These are phyloP conservation scores for Pardosa pseudoannulata DNA, from an alignment of 2,888 invertebrate genomes.

Conservation along the genomic window DNA sequence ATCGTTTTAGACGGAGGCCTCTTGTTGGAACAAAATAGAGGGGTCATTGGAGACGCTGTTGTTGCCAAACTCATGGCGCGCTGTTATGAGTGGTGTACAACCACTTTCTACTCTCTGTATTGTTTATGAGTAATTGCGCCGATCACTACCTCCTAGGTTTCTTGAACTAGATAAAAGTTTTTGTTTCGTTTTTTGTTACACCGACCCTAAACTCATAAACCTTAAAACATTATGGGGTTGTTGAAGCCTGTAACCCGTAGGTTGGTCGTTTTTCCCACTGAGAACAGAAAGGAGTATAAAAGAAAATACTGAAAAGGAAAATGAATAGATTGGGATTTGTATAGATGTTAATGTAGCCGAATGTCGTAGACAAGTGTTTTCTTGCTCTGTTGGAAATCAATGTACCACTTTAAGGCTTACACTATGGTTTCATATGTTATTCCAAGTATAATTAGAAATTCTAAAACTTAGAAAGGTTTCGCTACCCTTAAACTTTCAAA, in stretches of 20 bases:
- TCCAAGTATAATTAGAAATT: too few relatives aligned
- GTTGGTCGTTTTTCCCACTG: not conserved
- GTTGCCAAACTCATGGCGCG: not conserved
- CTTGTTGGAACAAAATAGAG: not conserved
- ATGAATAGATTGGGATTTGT: too few relatives aligned
- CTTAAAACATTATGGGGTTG: not conserved
- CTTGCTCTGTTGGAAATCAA: too few relatives aligned
- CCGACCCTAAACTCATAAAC: not conserved
- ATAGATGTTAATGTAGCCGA: too few relatives aligned
- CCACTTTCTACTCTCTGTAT: not conserved
- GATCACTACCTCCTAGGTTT: not conserved
- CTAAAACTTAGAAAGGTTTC: too few relatives aligned
- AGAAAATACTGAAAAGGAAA: too few relatives aligned
- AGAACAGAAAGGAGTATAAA: too few relatives aligned
- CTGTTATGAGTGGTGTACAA: not conserved
- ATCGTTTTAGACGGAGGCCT: not conserved
- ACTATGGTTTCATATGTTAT: too few relatives aligned
- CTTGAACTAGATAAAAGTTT: not conserved
- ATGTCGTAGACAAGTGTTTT: too few relatives aligned
- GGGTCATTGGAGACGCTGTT: not conserved
- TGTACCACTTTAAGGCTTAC: too few relatives aligned
- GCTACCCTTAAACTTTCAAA: too few relatives aligned
- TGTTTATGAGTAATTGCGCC: not conserved
- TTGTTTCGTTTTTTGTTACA: not conserved
- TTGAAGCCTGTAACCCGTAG: not conserved